Conservation (phyloP, 2,797 vertebrate genomes). For the Pseudomugil gertrudae region DNA sequence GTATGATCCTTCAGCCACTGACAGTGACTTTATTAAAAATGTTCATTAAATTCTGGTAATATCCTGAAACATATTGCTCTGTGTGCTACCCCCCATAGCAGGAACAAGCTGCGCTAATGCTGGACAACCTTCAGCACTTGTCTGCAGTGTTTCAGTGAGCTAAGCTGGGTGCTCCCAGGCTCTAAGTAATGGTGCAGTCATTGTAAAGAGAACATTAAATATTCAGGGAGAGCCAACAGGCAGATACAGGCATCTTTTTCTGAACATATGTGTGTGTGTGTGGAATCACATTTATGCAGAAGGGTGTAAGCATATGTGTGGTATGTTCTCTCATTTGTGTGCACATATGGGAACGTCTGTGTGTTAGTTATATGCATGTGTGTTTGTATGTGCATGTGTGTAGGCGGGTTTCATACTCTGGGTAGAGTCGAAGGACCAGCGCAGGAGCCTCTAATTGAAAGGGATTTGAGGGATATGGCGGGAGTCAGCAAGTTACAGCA, state of each 20-base stretch:
- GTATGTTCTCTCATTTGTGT: conserved; percentile 49
- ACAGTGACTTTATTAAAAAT: conserved; percentile 29
- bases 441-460: conserved; percentile 83
- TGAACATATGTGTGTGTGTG: conserved; percentile 33
- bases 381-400: conserved; percentile 28
- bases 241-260: conserved; percentile 68
- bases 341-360: conserved; percentile 42
- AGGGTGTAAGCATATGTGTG: conserved; percentile 38
- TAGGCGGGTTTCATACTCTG: conserved; percentile 59
- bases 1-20: conserved; percentile 13
- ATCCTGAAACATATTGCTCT: conserved; percentile 25
- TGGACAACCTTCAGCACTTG: conserved; percentile 53
- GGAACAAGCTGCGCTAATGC: conserved; percentile 38
- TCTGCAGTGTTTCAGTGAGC: conserved; percentile 65
- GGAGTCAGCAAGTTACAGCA: conserved; percentile 76
- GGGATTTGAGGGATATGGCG: conserved; percentile 78
- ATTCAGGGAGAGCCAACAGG: conserved; percentile 78
- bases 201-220: conserved; percentile 81
- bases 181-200: conserved; percentile 77
- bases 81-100: conserved; percentile 14
- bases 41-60: conserved; percentile 39
- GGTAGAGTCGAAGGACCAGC: conserved; percentile 69
- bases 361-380: conserved; percentile 20
- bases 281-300: conserved; percentile 49
- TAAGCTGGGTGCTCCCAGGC: conserved; percentile 61